phyloP scores from a whole-genome alignment of 2,888 invertebrate genomes.

The Noctua janthina region DNA sequence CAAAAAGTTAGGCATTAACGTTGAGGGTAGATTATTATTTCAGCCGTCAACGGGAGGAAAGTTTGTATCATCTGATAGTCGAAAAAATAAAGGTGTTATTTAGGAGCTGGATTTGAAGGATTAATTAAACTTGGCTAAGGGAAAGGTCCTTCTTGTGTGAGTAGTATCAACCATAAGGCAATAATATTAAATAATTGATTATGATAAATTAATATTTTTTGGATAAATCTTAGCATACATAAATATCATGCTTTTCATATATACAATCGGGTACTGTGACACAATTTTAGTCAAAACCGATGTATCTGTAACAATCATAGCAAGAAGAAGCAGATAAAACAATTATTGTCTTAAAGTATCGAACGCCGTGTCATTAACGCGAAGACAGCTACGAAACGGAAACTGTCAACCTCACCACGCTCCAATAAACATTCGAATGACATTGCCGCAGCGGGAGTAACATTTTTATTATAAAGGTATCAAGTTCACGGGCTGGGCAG shows the following conservation, averaged over 20 bases:
- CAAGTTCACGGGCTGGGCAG: constrained; percentile 62
- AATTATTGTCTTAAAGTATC: constrained; percentile 12
- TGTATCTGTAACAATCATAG: neutral
- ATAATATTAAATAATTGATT: neutral
- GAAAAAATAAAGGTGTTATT: neutral
- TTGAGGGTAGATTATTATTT: neutral
- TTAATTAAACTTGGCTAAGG: neutral
- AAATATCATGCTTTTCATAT: neutral
- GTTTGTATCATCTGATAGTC: constrained; percentile 6
- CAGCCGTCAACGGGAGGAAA: constrained; percentile 13
- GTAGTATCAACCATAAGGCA: neutral
- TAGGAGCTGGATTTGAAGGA: neutral
- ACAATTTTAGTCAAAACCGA: neutral
- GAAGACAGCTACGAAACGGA: constrained; percentile 49
- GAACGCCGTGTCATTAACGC: constrained; percentile 33
- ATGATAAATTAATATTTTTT: neutral
- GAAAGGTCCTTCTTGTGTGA: neutral
- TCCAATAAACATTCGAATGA: constrained; percentile 69
- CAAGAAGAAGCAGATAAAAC: neutral
- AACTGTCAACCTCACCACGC: constrained; percentile 65
- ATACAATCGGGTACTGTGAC: neutral
- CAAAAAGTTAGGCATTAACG: constrained; percentile 9
- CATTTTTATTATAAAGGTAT: constrained; percentile 48
- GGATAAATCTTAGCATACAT: neutral
- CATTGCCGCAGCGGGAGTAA: constrained; percentile 50